Base-by-base conservation (phyloP, 2,113 vertebrate species). In the Genyomyrus donnyi region DNA sequence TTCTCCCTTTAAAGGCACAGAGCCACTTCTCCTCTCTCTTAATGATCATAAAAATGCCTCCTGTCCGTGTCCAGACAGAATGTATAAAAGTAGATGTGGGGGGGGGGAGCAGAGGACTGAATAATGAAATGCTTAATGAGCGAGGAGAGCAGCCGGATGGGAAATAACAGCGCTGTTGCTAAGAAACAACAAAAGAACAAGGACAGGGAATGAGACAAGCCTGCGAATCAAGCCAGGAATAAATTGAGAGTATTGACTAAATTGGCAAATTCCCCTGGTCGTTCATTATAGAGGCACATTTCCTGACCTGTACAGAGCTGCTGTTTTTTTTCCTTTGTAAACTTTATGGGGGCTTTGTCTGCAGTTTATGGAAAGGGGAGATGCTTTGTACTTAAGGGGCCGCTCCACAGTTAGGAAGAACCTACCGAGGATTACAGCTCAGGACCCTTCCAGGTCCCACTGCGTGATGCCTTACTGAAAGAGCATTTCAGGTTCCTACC, bases 41-140 rank as follows among this genome's bases (percentile, higher is more conserved):
- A 87, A 53, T 27, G 49, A 87, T 87, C 50, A 53, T 27, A 87
- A 87, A 80, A 87, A 87, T 53, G 49, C 85, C 17, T 62, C 56
- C 42, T 27, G 45, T 88, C 52, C 53, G 17, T 87, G 56, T 90
- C 31, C 52, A 86, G 45, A 31, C 31, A 24, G 66, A 17, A 80
- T 89, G 42, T 89, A 83, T 77, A 87, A 87, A 87, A 87, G 85
- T 87, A 53, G 27, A 53, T 35, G 85, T 39, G 85, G 49, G 11
- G 50, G 8, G 8, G 45, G 49, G 27, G 85, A 1, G 85, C 27
- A 56, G 17, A 24, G 70, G 48, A 50, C 70, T n/a, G 70, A 50
- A 80, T 50, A 88, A 88, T 88, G 49, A 88, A 87, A 87, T 87
- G 48, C 85, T 53, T 83, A 89, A 80, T 53, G 74, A 56, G 74